phyloP scores from a whole-genome alignment of 2,888 invertebrate species.

The Smittia aterrima region DNA sequence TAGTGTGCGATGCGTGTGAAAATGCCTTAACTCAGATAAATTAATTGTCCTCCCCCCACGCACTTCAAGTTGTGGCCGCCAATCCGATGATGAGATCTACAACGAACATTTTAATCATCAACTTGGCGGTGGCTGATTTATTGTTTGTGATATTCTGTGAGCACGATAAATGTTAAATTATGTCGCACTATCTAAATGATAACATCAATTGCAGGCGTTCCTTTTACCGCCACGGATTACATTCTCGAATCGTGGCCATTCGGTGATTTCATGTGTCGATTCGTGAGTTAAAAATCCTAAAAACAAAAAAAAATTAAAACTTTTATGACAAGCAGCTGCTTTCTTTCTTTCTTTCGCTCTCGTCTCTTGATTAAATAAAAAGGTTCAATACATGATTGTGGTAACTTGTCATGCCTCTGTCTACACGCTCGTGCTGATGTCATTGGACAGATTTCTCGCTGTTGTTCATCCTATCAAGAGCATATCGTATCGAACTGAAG shows the following conservation, averaged over 20 bases:
- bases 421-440: conserved; percentile 92
- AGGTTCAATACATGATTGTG: conserved; percentile 86
- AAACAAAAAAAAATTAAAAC: not conserved
- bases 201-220: conserved; percentile 57
- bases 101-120: conserved; percentile 88
- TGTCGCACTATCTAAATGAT: not conserved
- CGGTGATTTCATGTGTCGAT: conserved; percentile 83
- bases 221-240: conserved; percentile 89
- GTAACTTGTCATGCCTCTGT: conserved; percentile 92
- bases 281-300: conserved; percentile 45
- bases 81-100: conserved; percentile 89
- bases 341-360: not conserved
- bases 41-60: not conserved
- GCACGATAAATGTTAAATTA: not conserved
- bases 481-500: conserved; percentile 79
- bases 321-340: not conserved
- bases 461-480: conserved; percentile 90
- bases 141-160: conserved; percentile 87
- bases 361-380: conserved; percentile 45
- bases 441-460: conserved; percentile 85
- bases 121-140: conserved; percentile 84
- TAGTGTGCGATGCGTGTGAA: not conserved
- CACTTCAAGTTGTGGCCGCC: conserved; percentile 68
- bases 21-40: not conserved
- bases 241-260: conserved; percentile 87